Evolutionary conservation across 2,888 invertebrate species (phyloP).

Genomic region (Orchesellides sinensis): DNA sequence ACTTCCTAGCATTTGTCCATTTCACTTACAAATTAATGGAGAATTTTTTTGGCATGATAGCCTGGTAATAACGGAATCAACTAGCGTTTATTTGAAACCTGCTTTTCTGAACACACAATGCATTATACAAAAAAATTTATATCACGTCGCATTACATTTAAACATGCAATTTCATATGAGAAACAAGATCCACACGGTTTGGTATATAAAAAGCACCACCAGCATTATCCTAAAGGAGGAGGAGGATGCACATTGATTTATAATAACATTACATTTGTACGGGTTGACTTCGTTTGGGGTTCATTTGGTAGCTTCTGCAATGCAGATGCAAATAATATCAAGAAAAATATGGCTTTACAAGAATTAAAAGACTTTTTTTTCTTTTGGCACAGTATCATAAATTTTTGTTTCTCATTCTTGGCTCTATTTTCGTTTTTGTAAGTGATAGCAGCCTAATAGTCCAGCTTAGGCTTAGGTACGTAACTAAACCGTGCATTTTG

Average conservation of each 20-base stretch:
- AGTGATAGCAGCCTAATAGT: constrained; percentile 23
- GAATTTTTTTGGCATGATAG: constrained; percentile 30
- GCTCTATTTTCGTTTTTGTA: constrained; percentile 12
- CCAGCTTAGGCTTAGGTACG: not conserved
- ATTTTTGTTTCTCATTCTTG: constrained; percentile 35
- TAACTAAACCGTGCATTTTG: not conserved
- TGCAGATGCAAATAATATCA: constrained; percentile 17
- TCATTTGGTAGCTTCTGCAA: not conserved
- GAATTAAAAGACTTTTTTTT: constrained; percentile 34
- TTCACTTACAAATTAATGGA: constrained; percentile 42
- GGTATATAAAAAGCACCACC: not conserved
- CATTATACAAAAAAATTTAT: not conserved
- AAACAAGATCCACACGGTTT: not conserved
- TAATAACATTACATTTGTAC: not conserved
- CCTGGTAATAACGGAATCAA: constrained; percentile 24
- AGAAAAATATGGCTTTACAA: not conserved
- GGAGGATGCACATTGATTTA: no score
- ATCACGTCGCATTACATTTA: not conserved
- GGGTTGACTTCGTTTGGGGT: no score
- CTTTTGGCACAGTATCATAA: constrained; percentile 41
- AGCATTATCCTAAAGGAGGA: not conserved
- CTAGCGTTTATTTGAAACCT: not conserved
- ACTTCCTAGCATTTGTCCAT: constrained; percentile 42
- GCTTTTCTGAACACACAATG: not conserved
- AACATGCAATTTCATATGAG: no score